Evolutionary conservation across 2,797 vertebrate genomes (phyloP).

Genomic region (Pseudomugil gertrudae): DNA sequence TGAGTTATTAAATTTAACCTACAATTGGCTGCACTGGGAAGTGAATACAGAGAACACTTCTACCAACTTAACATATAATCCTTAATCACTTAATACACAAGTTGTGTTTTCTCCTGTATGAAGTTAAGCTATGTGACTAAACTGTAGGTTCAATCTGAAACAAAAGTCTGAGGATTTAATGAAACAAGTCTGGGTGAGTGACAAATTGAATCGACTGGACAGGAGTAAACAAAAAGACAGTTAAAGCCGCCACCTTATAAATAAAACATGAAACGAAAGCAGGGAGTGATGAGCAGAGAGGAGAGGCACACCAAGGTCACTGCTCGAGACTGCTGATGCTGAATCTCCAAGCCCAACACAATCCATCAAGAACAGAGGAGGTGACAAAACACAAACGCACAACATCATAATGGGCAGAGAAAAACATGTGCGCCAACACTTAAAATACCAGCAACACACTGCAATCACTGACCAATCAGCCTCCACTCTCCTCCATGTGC

Average conservation of each 20-base stretch:
- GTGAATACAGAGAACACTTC: constrained; percentile 10
- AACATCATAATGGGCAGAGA: constrained; percentile 11
- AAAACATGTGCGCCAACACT: not conserved
- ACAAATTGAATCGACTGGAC: constrained; percentile 34
- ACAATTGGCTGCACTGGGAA: constrained; percentile 8
- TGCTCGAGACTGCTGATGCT: constrained; percentile 27
- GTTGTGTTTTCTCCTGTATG: not conserved
- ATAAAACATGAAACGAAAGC: constrained; percentile 48
- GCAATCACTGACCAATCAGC: constrained; percentile 21
- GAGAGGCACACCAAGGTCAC: constrained; percentile 59
- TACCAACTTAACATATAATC: constrained; percentile 3
- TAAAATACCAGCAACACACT: not conserved
- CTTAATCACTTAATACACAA: not conserved
- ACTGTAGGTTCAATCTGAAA: not conserved
- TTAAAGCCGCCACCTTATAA: constrained; percentile 48
- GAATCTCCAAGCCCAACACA: constrained; percentile 43
- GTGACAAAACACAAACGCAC: constrained; percentile 9
- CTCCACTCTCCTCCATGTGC: constrained; percentile 1
- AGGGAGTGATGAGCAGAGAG: constrained; percentile 42
- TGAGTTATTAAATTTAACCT: constrained; percentile 23
- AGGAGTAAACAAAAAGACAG: constrained; percentile 38
- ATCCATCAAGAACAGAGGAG: constrained; percentile 42
- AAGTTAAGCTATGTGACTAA: not conserved
- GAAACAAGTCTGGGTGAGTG: not conserved
- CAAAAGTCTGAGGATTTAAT: constrained; percentile 24